Base-by-base conservation (phyloP, 2,797 vertebrate species). In the Sus cebifrons region DNA sequence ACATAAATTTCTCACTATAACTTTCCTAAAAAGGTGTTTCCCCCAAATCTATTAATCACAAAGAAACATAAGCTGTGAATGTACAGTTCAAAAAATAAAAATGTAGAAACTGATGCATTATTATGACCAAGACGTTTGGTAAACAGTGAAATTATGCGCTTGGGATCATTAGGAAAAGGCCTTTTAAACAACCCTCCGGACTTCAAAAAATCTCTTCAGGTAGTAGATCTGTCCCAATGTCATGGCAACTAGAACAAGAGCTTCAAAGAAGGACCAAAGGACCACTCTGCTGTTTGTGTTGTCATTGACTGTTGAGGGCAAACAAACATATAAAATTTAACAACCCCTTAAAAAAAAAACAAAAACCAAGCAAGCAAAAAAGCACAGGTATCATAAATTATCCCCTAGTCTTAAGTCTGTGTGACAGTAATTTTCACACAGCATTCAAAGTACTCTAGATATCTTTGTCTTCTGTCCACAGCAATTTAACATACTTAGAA, bases 241-340 rank as follows among this genome's bases (percentile, higher is more conserved):
- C 99, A 99, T 99, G 96, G 99, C 99, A 98, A 99, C 99, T 98
- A 99, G 98, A 98, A 99, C 99, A 96, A 99, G 99, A 77, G 99
- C 99, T 99, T 99, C 99, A 60, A 99, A 99, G 99, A 99, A 99
- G 8, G 99, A 99, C 99, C 99, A 99, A 89, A 99, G 99, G 93
- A 99, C 99, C 98, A 99, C 99, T 98, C 99, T 99, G 99, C 99
- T 99, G 99, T 99, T 99, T 95, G 99, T 99, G 99, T 99, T 99
- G 99, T 99, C 99, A 14, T 99, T 99, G 98, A 99, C 99, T 99
- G 97, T 84, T 78, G 94, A 88, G 90, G 10, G 1, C 1, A 81
- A 96, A 97, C 29, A 97, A 75, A 62, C 3, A 68, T 54, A 87
- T 12, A 90, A 70, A 2, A 68, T 36, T 97, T 82, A 97, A 77